phyloP scores from a whole-genome alignment of 2,797 vertebrate species.

The Sorex maritimensis region DNA sequence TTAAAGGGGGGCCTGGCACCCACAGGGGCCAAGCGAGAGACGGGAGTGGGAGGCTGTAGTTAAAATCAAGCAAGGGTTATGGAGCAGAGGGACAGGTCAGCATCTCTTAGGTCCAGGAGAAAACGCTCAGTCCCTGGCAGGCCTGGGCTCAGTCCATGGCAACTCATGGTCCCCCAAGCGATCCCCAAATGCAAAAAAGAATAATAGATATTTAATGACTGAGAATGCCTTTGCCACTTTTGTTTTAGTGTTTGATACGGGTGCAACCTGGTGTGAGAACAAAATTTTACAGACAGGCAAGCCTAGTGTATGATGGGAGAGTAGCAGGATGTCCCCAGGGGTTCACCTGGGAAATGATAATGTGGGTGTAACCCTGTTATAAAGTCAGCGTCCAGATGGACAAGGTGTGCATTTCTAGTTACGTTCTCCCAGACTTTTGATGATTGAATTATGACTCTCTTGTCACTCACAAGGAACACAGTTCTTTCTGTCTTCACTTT shows the following conservation, averaged over 20 bases:
- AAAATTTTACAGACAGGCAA: not conserved
- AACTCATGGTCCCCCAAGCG: not conserved
- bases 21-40: not conserved
- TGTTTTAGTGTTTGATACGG: not conserved
- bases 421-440: slow-evolving; percentile 42
- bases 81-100: not conserved
- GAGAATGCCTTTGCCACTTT: not conserved
- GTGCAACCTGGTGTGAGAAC: not conserved
- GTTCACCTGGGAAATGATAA: not conserved
- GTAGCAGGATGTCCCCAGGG: not conserved
- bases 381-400: slow-evolving; percentile 26
- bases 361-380: not conserved
- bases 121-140: not conserved
- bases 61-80: not conserved
- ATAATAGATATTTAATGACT: not conserved
- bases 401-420: slow-evolving; percentile 5
- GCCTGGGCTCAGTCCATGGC: not conserved
- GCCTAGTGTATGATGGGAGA: not conserved
- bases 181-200: not conserved
- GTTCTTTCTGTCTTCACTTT: not conserved
- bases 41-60: too few relatives aligned
- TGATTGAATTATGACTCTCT: not conserved
- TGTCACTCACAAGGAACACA: slow-evolving; percentile 2
- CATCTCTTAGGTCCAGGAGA: not conserved
- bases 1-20: not conserved